Evolutionary conservation across 2,113 vertebrate species (phyloP).

Genomic region (Etheostoma cragini): DNA sequence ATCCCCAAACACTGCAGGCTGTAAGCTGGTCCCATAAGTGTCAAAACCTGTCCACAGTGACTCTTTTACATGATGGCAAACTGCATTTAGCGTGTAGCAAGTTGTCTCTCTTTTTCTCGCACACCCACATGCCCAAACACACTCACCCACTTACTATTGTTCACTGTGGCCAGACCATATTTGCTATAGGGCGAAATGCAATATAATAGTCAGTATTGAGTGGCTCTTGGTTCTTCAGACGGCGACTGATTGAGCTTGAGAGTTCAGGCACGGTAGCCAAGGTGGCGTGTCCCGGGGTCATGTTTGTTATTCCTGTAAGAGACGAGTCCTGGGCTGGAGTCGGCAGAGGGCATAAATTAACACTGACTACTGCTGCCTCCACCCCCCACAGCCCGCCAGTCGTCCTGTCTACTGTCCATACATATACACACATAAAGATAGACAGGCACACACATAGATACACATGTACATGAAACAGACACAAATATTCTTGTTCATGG

Average conservation of each 20-base stretch:
- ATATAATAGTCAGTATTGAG: conserved; percentile 82
- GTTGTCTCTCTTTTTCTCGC: conserved; percentile 48
- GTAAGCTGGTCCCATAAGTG: conserved; percentile 73
- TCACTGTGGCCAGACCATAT: conserved; percentile 63
- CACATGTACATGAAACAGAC: conserved; percentile 61
- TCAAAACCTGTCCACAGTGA: conserved; percentile 75
- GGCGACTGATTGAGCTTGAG: conserved; percentile 72
- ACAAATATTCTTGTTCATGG: conserved; percentile 66
- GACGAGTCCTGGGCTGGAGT: conserved; percentile 76
- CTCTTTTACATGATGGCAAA: conserved; percentile 62
- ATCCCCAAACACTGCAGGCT: conserved; percentile 73
- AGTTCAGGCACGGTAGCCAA: conserved; percentile 81
- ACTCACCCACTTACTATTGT: conserved; percentile 73
- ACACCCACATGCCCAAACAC: conserved; percentile 56
- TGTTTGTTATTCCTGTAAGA: conserved; percentile 85
- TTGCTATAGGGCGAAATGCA: conserved; percentile 47
- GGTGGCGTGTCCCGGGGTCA: conserved; percentile 81
- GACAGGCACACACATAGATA: conserved; percentile 66
- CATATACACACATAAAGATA: conserved; percentile 70
- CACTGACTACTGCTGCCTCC: conserved; percentile 71
- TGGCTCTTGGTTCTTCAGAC: conserved; percentile 63
- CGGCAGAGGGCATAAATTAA: conserved; percentile 83
- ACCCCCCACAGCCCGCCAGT: conserved; percentile 57
- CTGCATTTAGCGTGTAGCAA: conserved; percentile 61
- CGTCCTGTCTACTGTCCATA: conserved; percentile 73